Evolutionary conservation across 2,888 invertebrate species (phyloP).

Genomic region (Coelogynopora nodosa): DNA sequence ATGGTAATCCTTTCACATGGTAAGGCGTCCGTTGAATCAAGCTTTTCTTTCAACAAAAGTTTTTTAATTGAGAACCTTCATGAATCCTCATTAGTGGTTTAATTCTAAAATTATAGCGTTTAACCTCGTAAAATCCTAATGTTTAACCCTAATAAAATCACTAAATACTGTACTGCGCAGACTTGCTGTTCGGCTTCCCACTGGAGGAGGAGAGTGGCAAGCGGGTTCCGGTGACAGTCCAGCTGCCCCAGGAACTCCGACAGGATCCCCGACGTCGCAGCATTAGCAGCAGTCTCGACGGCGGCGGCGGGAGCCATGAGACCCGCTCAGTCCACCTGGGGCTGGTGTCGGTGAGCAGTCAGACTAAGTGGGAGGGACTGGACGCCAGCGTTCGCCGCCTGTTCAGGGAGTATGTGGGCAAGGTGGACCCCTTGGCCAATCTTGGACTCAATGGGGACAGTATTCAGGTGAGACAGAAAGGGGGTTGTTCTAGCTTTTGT

Average conservation of each 20-base stretch:
- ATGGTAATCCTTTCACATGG: no score
- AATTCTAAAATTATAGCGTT: no score
- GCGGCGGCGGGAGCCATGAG: not conserved
- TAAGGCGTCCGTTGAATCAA: no score
- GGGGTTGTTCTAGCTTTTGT: no score
- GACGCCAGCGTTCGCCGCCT: constrained; percentile 84
- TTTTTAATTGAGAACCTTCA: no score
- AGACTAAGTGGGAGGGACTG: constrained; percentile 88
- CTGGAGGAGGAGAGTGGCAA: constrained; percentile 43
- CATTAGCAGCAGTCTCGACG: not conserved
- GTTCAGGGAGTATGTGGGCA: constrained; percentile 76
- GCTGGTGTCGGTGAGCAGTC: constrained; percentile 80
- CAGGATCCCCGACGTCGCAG: not conserved
- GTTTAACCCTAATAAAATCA: no score
- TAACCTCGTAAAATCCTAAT: no score
- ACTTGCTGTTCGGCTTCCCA: constrained; percentile 45
- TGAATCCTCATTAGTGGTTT: no score
- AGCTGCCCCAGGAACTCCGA: constrained; percentile 51
- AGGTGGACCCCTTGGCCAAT: constrained; percentile 86
- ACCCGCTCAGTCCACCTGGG: constrained; percentile 69
- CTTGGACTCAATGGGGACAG: constrained; percentile 79
- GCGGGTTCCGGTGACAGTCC: constrained; percentile 47
- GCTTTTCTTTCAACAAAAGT: no score
- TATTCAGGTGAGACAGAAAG: constrained; percentile 65
- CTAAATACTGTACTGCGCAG: no score